These are phyloP conservation scores for Anarsia innoxiella DNA, from an alignment of 2,888 invertebrate species.

Conservation along the genomic window DNA sequence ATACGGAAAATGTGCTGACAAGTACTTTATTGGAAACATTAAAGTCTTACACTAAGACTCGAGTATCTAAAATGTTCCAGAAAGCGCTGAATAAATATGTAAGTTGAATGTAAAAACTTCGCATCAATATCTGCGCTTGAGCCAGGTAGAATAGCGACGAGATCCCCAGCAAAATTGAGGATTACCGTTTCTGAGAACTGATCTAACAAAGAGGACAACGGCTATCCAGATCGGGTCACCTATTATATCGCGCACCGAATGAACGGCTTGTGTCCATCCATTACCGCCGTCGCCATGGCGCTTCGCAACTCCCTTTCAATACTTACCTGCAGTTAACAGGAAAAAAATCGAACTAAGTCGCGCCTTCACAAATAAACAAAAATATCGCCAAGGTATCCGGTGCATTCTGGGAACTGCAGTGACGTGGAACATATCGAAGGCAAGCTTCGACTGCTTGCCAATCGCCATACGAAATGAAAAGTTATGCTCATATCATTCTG, in stretches of 20 bases:
- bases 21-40: too few species aligned
- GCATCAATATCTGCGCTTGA: neutral
- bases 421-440: conserved; percentile 53
- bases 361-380: conserved; percentile 46
- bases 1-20: too few species aligned
- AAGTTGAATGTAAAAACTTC: neutral
- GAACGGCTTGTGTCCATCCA: conserved; percentile 1
- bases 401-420: conserved; percentile 70
- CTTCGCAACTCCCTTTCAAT: too few species aligned
- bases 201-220: conserved; percentile 4
- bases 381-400: conserved; percentile 65
- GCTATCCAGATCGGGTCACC: conserved; percentile 6
- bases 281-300: conserved; percentile 1
- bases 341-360: conserved; percentile 34
- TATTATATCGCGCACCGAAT: too few species aligned
- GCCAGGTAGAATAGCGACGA: conserved; percentile 4
- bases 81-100: too few species aligned
- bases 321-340: conserved; percentile 25
- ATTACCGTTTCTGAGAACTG: conserved; percentile 6
- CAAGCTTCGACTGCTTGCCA: conserved; percentile 31
- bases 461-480: conserved; percentile 33
- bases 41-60: too few species aligned
- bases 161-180: conserved; percentile 3
- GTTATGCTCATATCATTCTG: conserved; percentile 28
- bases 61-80: too few species aligned